A percentile compares a stretch with the other conserved stretches of the same genome.
phyloP scores from a whole-genome alignment of 2,888 invertebrate genomes.

The Chalcis sispes region DNA sequence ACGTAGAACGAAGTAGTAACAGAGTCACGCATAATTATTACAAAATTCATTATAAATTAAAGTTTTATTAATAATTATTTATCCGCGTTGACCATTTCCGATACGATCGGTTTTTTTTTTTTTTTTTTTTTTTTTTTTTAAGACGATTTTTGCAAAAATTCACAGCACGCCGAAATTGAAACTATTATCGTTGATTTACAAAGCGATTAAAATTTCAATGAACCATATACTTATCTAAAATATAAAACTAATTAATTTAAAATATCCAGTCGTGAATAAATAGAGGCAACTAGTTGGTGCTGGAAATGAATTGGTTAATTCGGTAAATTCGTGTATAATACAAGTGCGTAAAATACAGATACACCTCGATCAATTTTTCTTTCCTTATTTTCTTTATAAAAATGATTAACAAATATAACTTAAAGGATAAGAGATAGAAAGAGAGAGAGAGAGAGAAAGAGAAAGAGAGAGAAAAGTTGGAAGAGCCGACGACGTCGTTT shows the following conservation, averaged over 20 bases:
- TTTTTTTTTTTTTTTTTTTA: too few relatives aligned
- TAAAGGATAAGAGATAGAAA: not conserved
- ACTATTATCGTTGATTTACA: not conserved
- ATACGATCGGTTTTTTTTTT: not conserved
- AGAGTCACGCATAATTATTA: too few relatives aligned
- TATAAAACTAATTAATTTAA: not conserved
- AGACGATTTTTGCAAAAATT: not conserved
- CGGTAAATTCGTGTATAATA: conserved; percentile 40
- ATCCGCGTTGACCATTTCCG: too few relatives aligned
- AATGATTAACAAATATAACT: not conserved
- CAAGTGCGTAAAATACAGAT: conserved; percentile 40
- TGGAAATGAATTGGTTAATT: conserved; percentile 47
- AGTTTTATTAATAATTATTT: too few relatives aligned
- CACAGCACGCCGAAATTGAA: not conserved
- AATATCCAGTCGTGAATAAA: not conserved
- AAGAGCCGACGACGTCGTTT: too few relatives aligned
- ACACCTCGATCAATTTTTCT: conserved; percentile 24
- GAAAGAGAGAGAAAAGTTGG: not conserved
- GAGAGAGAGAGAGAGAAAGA: conserved; percentile 1
- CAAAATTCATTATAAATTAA: too few relatives aligned
- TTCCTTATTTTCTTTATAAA: not conserved
- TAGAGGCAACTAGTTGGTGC: conserved; percentile 27
- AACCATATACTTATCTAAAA: not conserved
- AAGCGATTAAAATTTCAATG: not conserved
- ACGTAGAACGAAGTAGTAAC: too few relatives aligned